Percentiles rank a stretch among this genome's conserved stretches.
These are phyloP conservation scores for Globodera rostochiensis DNA, from an alignment of 1,140 invertebrate genomes.

Conservation along the genomic window DNA sequence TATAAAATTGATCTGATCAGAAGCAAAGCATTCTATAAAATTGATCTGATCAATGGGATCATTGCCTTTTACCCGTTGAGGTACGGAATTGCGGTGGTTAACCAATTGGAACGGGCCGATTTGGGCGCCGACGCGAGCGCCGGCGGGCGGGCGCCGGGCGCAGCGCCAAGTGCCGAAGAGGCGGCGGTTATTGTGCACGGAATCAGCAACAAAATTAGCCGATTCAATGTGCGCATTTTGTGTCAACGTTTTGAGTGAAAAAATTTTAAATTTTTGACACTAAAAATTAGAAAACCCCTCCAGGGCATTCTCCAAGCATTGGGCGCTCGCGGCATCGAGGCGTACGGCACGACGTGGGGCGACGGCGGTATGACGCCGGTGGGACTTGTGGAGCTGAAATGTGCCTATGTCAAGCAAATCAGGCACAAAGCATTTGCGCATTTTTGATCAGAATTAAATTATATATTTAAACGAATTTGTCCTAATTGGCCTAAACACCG, in stretches of 20 bases:
- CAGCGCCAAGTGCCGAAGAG: slow-evolving; percentile 12
- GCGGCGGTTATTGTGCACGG: slow-evolving; percentile 53
- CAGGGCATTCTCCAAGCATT: slow-evolving; percentile 37
- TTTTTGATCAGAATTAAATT: neutral
- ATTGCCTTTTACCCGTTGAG: neutral
- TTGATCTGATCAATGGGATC: neutral
- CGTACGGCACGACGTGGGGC: slow-evolving; percentile 55
- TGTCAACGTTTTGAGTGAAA: neutral
- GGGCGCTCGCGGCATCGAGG: slow-evolving; percentile 38
- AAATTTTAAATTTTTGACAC: neutral
- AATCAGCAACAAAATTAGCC: slow-evolving; percentile 49
- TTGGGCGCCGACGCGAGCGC: slow-evolving; percentile 50
- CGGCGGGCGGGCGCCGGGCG: slow-evolving; percentile 31
- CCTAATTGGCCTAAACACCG: too few relatives aligned
- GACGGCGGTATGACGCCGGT: slow-evolving; percentile 49
- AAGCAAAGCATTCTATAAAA: too few relatives aligned
- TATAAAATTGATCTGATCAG: too few relatives aligned
- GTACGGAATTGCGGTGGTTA: slow-evolving; percentile 47
- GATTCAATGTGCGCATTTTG: slow-evolving; percentile 42
- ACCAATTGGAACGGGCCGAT: slow-evolving; percentile 47
- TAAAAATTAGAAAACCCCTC: neutral
- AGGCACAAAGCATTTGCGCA: slow-evolving; percentile 16
- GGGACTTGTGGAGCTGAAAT: slow-evolving; percentile 54
- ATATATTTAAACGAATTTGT: neutral
- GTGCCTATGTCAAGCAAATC: slow-evolving; percentile 44